These are phyloP conservation scores for Tetranychus piercei DNA, from an alignment of 2,888 invertebrate genomes.

Conservation along the genomic window DNA sequence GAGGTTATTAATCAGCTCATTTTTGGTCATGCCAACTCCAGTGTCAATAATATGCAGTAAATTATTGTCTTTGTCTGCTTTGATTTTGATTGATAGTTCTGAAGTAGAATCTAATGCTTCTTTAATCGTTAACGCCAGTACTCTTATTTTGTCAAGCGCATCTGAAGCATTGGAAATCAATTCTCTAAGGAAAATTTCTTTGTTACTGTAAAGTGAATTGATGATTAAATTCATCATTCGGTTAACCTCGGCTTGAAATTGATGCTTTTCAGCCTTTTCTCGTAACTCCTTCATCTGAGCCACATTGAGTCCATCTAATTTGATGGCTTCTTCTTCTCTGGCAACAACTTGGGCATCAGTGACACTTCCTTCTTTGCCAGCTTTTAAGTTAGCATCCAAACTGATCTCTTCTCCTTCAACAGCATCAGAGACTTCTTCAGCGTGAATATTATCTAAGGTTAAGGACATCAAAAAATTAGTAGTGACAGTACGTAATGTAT, in stretches of 20 bases:
- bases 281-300: slow-evolving; percentile 78
- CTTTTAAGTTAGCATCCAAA: slow-evolving; percentile 5
- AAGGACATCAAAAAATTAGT: neutral
- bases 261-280: slow-evolving; percentile 66
- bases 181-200: slow-evolving; percentile 95
- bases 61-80: slow-evolving; percentile 68
- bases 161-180: slow-evolving; percentile 97
- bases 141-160: slow-evolving; percentile 90
- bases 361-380: neutral
- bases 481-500: no score
- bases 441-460: neutral
- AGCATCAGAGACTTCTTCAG: neutral
- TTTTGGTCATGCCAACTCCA: slow-evolving; percentile 90
- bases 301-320: slow-evolving; percentile 79
- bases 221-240: slow-evolving; percentile 99
- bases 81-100: slow-evolving; percentile 74
- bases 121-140: slow-evolving; percentile 72
- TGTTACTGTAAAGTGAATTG: slow-evolving; percentile 94
- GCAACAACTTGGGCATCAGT: neutral
- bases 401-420: neutral
- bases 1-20: slow-evolving; percentile 79
- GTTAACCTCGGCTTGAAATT: slow-evolving; percentile 95
- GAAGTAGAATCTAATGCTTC: slow-evolving; percentile 54
- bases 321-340: slow-evolving; percentile 54
- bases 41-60: slow-evolving; percentile 84